Evolutionary conservation across 2,888 invertebrate species (phyloP), one percentile per base, ranked within the genome.

Genomic region (Morpho achilles): DNA sequence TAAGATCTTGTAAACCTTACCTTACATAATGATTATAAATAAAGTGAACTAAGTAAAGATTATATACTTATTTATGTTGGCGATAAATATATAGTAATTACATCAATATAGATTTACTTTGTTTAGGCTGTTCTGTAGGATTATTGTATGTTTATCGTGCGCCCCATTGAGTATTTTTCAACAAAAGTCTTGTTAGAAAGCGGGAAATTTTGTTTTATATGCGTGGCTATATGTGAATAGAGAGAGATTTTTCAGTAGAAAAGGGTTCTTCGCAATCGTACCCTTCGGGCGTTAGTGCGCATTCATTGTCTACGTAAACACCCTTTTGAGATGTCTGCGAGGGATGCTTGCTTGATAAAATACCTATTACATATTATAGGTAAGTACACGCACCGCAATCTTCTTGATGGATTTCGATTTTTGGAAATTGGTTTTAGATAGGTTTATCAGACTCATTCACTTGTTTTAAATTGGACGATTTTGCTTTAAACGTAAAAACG

Each of bases 301-400:
- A 78, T 68, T 63, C 67, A 71, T 80, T 83, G 81, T 83, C 71
- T 77, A 67, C 68, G 75, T 76, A 77, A 85, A 82, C 79, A 78
- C 80, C 82, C 83, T 81, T 83, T 86, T 78, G 83, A 84, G 84
- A 84, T 77, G 80, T 82, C 78, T 82, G 75, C 69, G 72, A 73
- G 77, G 73, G 78, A 73, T 53, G 55, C 48, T 48, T 43, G 60
- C 49, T 59, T 56, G 56, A 53, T 58, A 56, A 62, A 62, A 64
- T 59, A 58, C 48, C 52, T 60, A 58, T 62, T 61, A 59, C 49
- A 53, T 51, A 51, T 61, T 42, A 48, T 45, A 53, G 41, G 54
- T 45, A 54, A 51, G 45, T 54, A 56, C 45, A 56, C 50, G 48
- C 45, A 53, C 16, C 42, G 51, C 59, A 49, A 59, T 59, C 43